A percentile compares a stretch with the other conserved stretches of the same genome.
Conservation (phyloP, 2,888 invertebrate genomes). For the Conomelus anceps region DNA sequence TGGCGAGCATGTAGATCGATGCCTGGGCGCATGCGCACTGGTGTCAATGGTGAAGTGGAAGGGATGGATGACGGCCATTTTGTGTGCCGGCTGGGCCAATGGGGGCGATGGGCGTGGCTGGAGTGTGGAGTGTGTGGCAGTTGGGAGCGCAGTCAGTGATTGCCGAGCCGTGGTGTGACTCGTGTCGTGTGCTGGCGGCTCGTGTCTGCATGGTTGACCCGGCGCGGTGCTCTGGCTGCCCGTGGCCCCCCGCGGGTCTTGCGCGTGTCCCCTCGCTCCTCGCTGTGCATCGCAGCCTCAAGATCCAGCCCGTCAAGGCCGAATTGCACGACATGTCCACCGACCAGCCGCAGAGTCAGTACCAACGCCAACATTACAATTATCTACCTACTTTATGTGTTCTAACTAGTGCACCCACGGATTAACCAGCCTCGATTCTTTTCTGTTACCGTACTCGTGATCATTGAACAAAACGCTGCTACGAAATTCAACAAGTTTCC, state of each 20-base stretch:
- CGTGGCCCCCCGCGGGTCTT: conserved; percentile 30
- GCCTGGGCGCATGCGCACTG: not conserved
- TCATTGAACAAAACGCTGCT: not conserved
- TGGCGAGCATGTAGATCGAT: not conserved
- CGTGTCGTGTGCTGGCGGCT: conserved; percentile 27
- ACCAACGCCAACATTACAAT: too few species aligned
- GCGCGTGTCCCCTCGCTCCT: conserved; percentile 36
- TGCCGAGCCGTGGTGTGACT: conserved; percentile 23
- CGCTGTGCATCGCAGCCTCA: conserved; percentile 40
- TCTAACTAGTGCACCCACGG: not conserved
- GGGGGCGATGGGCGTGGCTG: conserved; percentile 24
- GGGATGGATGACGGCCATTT: not conserved
- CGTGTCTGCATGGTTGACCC: conserved; percentile 24
- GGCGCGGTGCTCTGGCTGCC: conserved; percentile 24
- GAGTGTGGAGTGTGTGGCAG: conserved; percentile 10
- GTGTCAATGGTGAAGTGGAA: not conserved
- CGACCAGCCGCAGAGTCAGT: conserved; percentile 47
- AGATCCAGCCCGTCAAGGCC: conserved; percentile 49
- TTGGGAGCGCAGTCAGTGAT: conserved; percentile 20
- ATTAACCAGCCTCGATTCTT: not conserved
- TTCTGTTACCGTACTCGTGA: too few species aligned
- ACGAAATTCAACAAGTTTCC: not conserved
- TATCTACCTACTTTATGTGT: not conserved
- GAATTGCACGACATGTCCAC: conserved; percentile 40
- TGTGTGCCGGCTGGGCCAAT: conserved; percentile 11